A percentile compares a stretch with the other conserved stretches of the same genome.
phyloP scores from a whole-genome alignment of 1,140 invertebrate genomes.

The Physella acuta region DNA sequence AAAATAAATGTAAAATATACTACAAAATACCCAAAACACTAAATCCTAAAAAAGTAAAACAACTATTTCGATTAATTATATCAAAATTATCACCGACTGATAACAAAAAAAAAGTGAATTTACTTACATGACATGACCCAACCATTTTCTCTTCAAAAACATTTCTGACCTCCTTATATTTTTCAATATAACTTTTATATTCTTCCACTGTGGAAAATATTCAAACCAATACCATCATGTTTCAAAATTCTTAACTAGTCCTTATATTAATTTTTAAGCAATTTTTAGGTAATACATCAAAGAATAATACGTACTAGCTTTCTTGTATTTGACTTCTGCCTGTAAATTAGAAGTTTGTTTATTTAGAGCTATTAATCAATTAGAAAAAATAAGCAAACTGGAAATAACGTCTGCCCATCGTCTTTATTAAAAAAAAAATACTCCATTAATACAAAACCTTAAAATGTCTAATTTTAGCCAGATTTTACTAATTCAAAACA shows the following conservation, averaged over 20 bases:
- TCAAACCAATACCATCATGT: too few species aligned
- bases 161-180: constrained; percentile 82
- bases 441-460: neutral
- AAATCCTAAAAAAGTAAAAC: neutral
- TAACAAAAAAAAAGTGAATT: neutral
- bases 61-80: too few species aligned
- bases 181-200: constrained; percentile 84
- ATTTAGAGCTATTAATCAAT: neutral
- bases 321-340: constrained; percentile 86
- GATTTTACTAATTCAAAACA: neutral
- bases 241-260: too few species aligned
- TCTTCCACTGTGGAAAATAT: constrained; percentile 79
- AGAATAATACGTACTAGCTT: constrained; percentile 69
- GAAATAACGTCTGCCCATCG: neutral
- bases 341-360: constrained; percentile 30
- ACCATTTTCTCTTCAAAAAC: constrained; percentile 95
- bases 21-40: neutral
- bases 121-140: constrained; percentile 78
- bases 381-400: neutral
- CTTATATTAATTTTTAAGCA: too few species aligned
- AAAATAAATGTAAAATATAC: constrained; percentile 10
- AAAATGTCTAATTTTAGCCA: neutral
- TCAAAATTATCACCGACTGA: neutral
- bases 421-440: neutral
- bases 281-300: neutral